phyloP scores from a whole-genome alignment of 2,113 vertebrate species.

The Caloenas nicobarica region DNA sequence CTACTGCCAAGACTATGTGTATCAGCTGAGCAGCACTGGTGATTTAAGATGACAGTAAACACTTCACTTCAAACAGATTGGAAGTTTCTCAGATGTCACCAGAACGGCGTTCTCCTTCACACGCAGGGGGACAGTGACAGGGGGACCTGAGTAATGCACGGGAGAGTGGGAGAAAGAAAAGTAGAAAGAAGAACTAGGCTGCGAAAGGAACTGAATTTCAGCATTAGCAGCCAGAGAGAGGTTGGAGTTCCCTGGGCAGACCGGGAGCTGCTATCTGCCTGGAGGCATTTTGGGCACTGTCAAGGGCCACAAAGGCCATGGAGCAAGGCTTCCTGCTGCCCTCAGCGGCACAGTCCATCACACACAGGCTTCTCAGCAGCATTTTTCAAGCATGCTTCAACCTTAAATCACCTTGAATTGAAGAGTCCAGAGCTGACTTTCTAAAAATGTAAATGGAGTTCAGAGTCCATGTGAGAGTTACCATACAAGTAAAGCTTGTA shows the following conservation, averaged over 20 bases:
- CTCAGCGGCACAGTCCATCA: not conserved
- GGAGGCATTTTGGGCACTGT: not conserved
- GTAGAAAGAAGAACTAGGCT: not conserved
- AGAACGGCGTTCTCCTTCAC: not conserved
- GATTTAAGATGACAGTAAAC: not conserved
- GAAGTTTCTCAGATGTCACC: not conserved
- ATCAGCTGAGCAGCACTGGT: not conserved
- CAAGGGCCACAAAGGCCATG: accelerated
- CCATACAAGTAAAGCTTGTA: not conserved
- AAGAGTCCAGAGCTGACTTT: not conserved
- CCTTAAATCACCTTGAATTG: not conserved
- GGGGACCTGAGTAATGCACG: not conserved
- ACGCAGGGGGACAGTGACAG: not conserved
- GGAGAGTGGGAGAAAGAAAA: not conserved
- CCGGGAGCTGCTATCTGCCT: not conserved
- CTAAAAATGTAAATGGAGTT: not conserved
- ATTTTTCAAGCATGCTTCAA: not conserved
- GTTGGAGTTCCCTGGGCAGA: not conserved
- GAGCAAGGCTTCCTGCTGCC: not conserved
- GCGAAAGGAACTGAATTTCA: not conserved
- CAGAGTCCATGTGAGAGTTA: not conserved
- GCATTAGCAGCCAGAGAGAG: not conserved
- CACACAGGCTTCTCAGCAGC: not conserved
- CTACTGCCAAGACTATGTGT: not conserved
- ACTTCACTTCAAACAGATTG: not conserved